Base-by-base conservation (phyloP, 2,797 vertebrate genomes). In the Myoxocephalus aenaeus region DNA sequence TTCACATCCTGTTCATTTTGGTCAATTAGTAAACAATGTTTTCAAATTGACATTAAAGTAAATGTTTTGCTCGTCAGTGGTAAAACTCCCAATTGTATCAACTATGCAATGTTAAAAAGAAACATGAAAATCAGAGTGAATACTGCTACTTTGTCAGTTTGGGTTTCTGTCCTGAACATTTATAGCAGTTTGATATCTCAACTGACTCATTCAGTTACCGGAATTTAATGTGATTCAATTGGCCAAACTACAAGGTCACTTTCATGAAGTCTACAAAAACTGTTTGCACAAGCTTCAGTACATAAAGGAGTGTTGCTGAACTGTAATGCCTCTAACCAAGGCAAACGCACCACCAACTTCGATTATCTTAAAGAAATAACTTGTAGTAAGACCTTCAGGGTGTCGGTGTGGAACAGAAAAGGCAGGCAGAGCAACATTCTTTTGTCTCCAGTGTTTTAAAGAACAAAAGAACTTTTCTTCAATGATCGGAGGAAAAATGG, bases 341-440 rank as follows among this genome's bases (percentile, higher is more conserved):
- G 63, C 36, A 66, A 73, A 81, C 25, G 61, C 36, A 20, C 20
- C 22, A 25, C 2, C 2, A 61, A 14, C 7, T 0, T 5, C 0
- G 0, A 14, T 69, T 57, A 54, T 82, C 67, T 40, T 11, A 3
- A 9, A 25, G 0, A 40, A 34, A 48, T 20, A 51, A 46, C 7
- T 27, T 62, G 40, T 12, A 25, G 44, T 12, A 29, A 44, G 5
- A 51, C 32, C 17, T 8, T 3, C 13, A 64, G 53, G 58, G 67
- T 67, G 56, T 73, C 1, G 5, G 20, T 1, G 0, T 58, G 22
- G 15, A 18, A 57, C 3, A 14, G n/a, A 44, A 17, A 14, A 46
- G n/a, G 46, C 75, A 40, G 57, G 58, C 62, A 38, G 56, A 27
- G 66, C 48, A 2, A 48, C 81, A 86, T 86, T 81, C 77, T 80